phyloP scores from a whole-genome alignment of 1,140 invertebrate genomes.

The Spodoptera litura region DNA sequence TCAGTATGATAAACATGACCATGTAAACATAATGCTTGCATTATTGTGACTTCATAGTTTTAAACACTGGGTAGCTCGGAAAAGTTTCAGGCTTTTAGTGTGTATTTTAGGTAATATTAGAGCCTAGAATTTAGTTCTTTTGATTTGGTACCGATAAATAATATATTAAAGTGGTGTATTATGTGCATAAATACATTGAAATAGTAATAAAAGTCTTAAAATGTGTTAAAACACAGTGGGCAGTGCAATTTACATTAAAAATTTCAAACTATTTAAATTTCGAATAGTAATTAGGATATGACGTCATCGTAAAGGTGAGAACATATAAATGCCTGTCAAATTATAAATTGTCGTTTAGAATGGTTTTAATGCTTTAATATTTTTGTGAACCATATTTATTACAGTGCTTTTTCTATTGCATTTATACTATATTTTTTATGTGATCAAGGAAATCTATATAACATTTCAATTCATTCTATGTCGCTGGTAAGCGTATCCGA shows the following conservation, averaged over 20 bases:
- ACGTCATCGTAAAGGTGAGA: neutral
- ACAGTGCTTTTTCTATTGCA: too few species aligned
- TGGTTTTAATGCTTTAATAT: too few species aligned
- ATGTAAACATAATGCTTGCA: constrained; percentile 18
- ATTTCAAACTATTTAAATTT: constrained; percentile 1
- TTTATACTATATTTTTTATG: neutral
- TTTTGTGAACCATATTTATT: too few species aligned
- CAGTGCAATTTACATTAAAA: too few species aligned
- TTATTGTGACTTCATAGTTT: neutral
- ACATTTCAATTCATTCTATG: neutral
- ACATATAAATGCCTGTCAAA: neutral
- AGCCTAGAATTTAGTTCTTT: neutral
- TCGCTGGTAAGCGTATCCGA: constrained; percentile 7
- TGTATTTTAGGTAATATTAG: neutral
- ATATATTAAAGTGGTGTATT: too few species aligned
- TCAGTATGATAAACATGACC: constrained; percentile 46
- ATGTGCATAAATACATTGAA: too few species aligned
- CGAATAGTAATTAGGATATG: constrained; percentile 9
- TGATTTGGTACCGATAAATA: too few species aligned
- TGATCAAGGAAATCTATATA: neutral
- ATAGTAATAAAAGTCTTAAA: too few species aligned
- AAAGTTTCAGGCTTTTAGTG: too few species aligned
- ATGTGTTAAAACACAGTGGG: too few species aligned
- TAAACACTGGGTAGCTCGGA: neutral
- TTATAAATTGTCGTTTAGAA: too few species aligned